Evolutionary conservation across 1,140 invertebrate genomes (phyloP).

Genomic region (Proctacanthus coquilletti): DNA sequence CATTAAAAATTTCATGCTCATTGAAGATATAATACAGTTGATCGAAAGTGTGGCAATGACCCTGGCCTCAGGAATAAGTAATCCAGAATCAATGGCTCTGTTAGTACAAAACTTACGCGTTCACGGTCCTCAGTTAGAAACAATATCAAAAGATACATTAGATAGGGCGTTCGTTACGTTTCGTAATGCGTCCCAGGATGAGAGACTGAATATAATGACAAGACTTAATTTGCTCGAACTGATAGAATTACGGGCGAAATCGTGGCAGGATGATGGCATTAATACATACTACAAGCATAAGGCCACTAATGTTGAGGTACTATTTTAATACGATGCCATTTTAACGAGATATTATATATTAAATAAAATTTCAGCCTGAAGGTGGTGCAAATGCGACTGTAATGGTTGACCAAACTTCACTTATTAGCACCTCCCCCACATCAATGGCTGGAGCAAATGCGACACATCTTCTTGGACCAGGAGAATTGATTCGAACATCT

Average conservation of each 20-base stretch:
- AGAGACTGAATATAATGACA: conserved; percentile 60
- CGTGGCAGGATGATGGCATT: conserved; percentile 69
- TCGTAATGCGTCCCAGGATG: conserved; percentile 71
- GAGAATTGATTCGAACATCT: conserved; percentile 72
- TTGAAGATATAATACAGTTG: conserved; percentile 52
- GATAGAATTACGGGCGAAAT: conserved; percentile 72
- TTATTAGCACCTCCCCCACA: conserved; percentile 30
- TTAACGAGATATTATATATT: too few species aligned
- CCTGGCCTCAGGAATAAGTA: conserved; percentile 39
- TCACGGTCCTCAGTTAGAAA: conserved; percentile 56
- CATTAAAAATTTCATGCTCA: conserved; percentile 22
- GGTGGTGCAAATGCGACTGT: conserved; percentile 7
- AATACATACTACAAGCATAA: conserved; percentile 70
- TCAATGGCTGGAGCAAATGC: conserved; percentile 25
- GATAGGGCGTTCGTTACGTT: conserved; percentile 59
- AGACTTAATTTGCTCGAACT: conserved; percentile 72
- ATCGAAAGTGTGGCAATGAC: conserved; percentile 51
- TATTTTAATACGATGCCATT: neutral
- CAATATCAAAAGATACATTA: conserved; percentile 53
- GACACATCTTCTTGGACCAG: conserved; percentile 43
- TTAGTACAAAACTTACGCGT: conserved; percentile 46
- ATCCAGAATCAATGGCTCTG: conserved; percentile 22
- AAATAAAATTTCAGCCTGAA: neutral
- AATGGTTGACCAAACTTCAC: conserved; percentile 12
- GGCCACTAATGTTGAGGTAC: conserved; percentile 53